Base-by-base conservation (phyloP, 2,797 vertebrate genomes). In the Syncerus caffer region DNA sequence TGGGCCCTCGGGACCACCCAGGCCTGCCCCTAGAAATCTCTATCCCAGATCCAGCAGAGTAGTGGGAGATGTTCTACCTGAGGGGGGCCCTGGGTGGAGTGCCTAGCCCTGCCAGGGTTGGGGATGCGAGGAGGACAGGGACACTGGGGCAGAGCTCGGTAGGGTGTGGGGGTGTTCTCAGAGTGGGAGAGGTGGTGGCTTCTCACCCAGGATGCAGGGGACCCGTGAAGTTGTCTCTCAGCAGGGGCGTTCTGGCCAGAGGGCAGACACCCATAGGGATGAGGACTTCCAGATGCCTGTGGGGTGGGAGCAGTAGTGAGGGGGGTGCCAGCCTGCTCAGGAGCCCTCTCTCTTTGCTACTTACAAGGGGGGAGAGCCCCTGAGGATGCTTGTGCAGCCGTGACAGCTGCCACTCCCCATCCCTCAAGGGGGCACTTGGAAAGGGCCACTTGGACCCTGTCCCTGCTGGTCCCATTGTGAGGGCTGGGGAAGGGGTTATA, bases 261-360 rank as follows among this genome's bases (percentile, higher is more conserved):
- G 96, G 94, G 86, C 98, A 98, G 78, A 64, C 17, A 1, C 95
- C 98, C 94, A 97, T 93, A 84, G 97, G 96, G 21, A 97, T 85
- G 74, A 96, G 31, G 64, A 10, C 45, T 60, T 97, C 93, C 67
- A 98, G 74, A 3, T 93, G 2, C 89, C 98, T 98, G 86, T 53
- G 55, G n/a, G 42, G 34, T 29, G 15, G 78, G 71, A 62, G 14
- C 86, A 38, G 50, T 57, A 57, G 74, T 60, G 85, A 94, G 57
- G 38, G 34, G 11, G 27, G 10, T 3, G 47, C 10, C 38, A 16
- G 89, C 60, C 62, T 42, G 17, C 29, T 42, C 45, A 47, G 83
- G 42, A 64, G 25, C 13, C 15, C 25, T 78, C 38, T 55, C 0
- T 11, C 79, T 74, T 45, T 85, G 67, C 60, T 76, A 45, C 84